Conservation (phyloP, 2,113 vertebrate genomes). For the Craseonycteris thonglongyai region DNA sequence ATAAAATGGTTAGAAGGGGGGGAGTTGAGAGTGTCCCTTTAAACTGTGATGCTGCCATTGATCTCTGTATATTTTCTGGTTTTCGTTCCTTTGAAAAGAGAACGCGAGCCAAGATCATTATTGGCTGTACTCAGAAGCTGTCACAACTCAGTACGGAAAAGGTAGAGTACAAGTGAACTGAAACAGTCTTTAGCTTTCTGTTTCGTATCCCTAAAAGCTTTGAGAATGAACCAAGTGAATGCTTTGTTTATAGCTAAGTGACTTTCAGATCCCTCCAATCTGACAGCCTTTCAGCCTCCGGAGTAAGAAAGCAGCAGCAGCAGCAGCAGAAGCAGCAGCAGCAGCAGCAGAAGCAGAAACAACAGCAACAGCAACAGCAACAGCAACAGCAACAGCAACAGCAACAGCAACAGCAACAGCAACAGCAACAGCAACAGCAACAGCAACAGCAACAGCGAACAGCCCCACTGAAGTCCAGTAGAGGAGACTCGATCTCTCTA, state of each 20-base stretch:
- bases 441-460: conserved; percentile 49
- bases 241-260: conserved; percentile 68
- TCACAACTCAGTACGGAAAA: conserved; percentile 68
- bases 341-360: conserved; percentile 51
- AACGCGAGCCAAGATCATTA: conserved; percentile 66
- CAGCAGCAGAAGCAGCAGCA: conserved; percentile 55
- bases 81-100: conserved; percentile 61
- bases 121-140: conserved; percentile 68
- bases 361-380: conserved; percentile 45
- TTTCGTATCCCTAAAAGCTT: conserved; percentile 42
- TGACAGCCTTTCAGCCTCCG: conserved; percentile 60
- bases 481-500: conserved; percentile 31
- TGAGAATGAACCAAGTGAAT: conserved; percentile 61
- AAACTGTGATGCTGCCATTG: conserved; percentile 64
- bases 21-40: conserved; percentile 52
- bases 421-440: conserved; percentile 49
- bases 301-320: conserved; percentile 63
- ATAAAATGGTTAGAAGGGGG: background rate
- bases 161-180: conserved; percentile 64
- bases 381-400: conserved; percentile 53
- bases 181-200: conserved; percentile 58
- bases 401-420: conserved; percentile 55
- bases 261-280: conserved; percentile 53
- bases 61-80: conserved; percentile 69
- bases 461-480: conserved; percentile 46